A percentile compares a stretch with the other conserved stretches of the same genome.
phyloP scores from a whole-genome alignment of 2,888 invertebrate species.

The Dynastes maya region DNA sequence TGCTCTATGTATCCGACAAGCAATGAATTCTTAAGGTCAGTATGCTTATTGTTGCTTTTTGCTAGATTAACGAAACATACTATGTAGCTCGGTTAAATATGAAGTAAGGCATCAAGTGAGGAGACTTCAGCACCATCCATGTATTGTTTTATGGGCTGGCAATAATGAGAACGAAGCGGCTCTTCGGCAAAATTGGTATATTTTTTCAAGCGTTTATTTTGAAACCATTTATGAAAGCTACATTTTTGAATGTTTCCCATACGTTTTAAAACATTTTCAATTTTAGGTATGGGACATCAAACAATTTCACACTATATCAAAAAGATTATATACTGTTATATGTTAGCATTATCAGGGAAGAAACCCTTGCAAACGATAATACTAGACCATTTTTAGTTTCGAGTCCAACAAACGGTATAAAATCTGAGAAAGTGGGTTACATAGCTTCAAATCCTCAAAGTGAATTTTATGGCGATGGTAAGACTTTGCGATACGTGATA shows the following conservation, averaged over 20 bases:
- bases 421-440: slow-evolving; percentile 83
- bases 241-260: too few species aligned
- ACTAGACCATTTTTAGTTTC: slow-evolving; percentile 84
- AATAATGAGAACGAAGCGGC: slow-evolving; percentile 98
- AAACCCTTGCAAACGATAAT: slow-evolving; percentile 77
- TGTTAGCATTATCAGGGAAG: slow-evolving; percentile 80
- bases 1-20: slow-evolving; percentile 94
- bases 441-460: slow-evolving; percentile 86
- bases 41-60: slow-evolving; percentile 33
- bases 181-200: slow-evolving; percentile 85
- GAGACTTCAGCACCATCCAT: slow-evolving; percentile 89
- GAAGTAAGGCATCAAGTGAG: slow-evolving; percentile 89
- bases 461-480: slow-evolving; percentile 88
- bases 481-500: slow-evolving; percentile 49
- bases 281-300: slow-evolving; percentile 70
- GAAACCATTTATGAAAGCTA: too few species aligned
- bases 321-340: slow-evolving; percentile 89
- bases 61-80: not conserved
- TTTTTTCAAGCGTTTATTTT: slow-evolving; percentile 3
- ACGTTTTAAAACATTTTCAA: not conserved
- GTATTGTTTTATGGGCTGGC: slow-evolving; percentile 92
- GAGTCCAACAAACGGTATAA: slow-evolving; percentile 91
- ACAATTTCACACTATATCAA: slow-evolving; percentile 67
- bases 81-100: slow-evolving; percentile 75
- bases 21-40: slow-evolving; percentile 78